A percentile compares a stretch with the other conserved stretches of the same genome.
phyloP scores from a whole-genome alignment of 1,140 invertebrate species.

The Drosophila tristis region DNA sequence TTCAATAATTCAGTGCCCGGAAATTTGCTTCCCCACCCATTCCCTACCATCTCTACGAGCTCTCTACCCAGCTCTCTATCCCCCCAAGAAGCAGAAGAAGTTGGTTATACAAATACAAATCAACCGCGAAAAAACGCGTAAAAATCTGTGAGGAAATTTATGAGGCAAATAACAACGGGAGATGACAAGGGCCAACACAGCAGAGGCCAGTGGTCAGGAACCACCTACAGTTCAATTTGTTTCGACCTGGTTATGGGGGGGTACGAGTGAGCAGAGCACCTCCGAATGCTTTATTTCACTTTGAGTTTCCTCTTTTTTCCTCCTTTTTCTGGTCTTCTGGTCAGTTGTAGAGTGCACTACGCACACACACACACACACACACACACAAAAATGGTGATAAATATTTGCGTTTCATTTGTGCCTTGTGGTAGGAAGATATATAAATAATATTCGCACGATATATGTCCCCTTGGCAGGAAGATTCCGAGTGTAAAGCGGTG shows the following conservation, averaged over 20 bases:
- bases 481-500: conserved; percentile 35
- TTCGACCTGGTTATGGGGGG: conserved; percentile 58
- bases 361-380: too few species aligned
- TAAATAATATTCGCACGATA: conserved; percentile 83
- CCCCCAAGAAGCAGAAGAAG: conserved; percentile 24
- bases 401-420: conserved; percentile 77
- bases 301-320: conserved; percentile 3
- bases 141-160: conserved; percentile 80
- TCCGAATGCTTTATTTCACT: conserved; percentile 17
- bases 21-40: conserved; percentile 18
- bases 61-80: conserved; percentile 1
- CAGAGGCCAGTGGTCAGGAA: conserved; percentile 68
- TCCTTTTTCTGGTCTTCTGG: conserved; percentile 36
- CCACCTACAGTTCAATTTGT: conserved; percentile 82
- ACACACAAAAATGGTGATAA: conserved; percentile 57
- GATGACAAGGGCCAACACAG: conserved; percentile 78
- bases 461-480: conserved; percentile 80
- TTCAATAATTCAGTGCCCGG: conserved; percentile 66
- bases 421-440: conserved; percentile 55
- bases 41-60: background rate
- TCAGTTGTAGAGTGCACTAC: conserved; percentile 36
- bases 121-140: conserved; percentile 60
- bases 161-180: conserved; percentile 81
- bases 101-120: conserved; percentile 40
- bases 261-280: background rate